Conservation (phyloP, 2,888 invertebrate genomes). For the Polydesmus complanatus region DNA sequence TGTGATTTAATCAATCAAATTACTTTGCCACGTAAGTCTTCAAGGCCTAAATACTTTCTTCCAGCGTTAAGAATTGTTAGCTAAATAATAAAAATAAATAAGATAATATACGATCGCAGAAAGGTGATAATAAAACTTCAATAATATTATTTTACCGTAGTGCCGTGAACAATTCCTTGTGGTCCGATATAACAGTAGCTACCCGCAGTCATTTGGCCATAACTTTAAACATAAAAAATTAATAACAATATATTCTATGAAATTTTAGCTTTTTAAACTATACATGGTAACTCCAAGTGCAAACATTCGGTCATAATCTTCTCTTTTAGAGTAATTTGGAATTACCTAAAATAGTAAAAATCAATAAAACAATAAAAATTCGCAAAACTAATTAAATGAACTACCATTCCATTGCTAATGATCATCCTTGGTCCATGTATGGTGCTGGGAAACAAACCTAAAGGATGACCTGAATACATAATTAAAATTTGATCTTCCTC, state of each 20-base stretch:
- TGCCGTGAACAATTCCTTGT: conserved; percentile 50
- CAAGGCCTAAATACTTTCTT: conserved; percentile 37
- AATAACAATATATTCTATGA: conserved; percentile 7
- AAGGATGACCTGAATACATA: conserved; percentile 46
- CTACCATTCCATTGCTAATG: conserved; percentile 47
- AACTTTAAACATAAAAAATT: conserved; percentile 28
- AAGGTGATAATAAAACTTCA: neutral
- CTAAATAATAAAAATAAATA: conserved; percentile 27
- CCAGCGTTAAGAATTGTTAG: conserved; percentile 46
- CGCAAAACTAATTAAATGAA: conserved; percentile 10
- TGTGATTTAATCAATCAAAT: no score
- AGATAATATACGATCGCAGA: neutral
- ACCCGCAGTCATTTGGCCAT: conserved; percentile 51
- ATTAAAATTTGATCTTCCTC: conserved; percentile 42
- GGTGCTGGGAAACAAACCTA: conserved; percentile 43
- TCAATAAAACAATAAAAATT: neutral
- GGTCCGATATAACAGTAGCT: conserved; percentile 49
- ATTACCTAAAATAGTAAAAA: conserved; percentile 34
- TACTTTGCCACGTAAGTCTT: conserved; percentile 39
- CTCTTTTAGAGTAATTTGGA: conserved; percentile 42
- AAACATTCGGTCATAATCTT: conserved; percentile 43
- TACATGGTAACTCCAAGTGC: conserved; percentile 45
- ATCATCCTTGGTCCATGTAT: conserved; percentile 38
- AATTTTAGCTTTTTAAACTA: conserved; percentile 19
- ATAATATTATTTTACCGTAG: conserved; percentile 36